A percentile compares a stretch with the other conserved stretches of the same genome.
Evolutionary conservation across 2,797 vertebrate genomes (phyloP).

Genomic region (Pipistrellus nathusii): DNA sequence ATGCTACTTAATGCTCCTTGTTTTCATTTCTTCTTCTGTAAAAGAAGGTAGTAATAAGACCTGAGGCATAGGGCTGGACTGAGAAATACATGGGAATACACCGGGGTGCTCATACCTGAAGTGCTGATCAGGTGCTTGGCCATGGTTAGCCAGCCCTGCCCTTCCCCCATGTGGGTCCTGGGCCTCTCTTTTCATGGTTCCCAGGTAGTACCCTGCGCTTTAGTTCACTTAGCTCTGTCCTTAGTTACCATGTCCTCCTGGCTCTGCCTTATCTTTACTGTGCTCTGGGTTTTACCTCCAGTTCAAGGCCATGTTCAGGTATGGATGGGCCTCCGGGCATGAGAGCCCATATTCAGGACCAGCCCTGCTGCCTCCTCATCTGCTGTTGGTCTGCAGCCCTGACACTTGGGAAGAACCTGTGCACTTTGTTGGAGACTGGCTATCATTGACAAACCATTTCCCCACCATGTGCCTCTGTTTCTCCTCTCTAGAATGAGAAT

Average conservation of each 20-base stretch:
- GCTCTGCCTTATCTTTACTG: background rate
- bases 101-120: too few species aligned
- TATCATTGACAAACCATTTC: background rate
- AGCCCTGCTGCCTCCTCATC: background rate
- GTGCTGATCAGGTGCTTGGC: fast-evolving
- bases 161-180: background rate
- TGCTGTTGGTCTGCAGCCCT: background rate
- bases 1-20: background rate
- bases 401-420: too few species aligned
- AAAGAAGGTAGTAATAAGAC: background rate
- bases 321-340: background rate
- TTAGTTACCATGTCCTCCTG: background rate
- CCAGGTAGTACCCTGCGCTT: background rate
- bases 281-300: background rate
- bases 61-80: background rate
- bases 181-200: background rate
- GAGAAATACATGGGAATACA: background rate
- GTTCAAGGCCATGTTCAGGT: background rate
- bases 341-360: background rate
- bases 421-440: background rate
- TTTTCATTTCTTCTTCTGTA: background rate
- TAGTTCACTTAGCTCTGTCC: background rate
- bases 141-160: fast-evolving
- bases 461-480: background rate
- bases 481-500: background rate